Percentiles rank a stretch among this genome's conserved stretches.
Evolutionary conservation across 2,888 invertebrate genomes (phyloP).

Genomic region (Sarcophaga caerulescens): DNA sequence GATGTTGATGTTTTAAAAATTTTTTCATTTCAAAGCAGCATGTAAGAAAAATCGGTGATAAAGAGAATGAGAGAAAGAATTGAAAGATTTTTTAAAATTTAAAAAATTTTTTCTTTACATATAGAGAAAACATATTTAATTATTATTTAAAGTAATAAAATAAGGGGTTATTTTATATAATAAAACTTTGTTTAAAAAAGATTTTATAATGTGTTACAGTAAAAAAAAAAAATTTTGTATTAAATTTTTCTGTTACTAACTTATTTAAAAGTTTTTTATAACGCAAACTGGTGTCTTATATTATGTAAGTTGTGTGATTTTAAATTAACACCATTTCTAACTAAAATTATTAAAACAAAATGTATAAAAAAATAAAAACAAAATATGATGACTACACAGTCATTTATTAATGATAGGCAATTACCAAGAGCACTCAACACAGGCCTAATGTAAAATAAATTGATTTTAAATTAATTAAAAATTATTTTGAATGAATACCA

Average conservation of each 20-base stretch:
- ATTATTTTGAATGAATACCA: too few relatives aligned
- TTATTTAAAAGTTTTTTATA: background rate
- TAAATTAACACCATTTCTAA: constrained; percentile 6
- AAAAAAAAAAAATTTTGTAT: background rate
- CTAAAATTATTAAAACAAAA: background rate
- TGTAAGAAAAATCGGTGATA: constrained; percentile 40
- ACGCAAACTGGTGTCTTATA: constrained; percentile 19
- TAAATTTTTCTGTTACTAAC: background rate
- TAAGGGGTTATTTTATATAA: constrained; percentile 6
- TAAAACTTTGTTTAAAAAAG: background rate
- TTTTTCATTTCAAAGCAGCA: constrained; percentile 65
- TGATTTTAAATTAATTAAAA: too few relatives aligned
- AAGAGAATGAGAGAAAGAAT: constrained; percentile 52
- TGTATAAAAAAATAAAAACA: too few relatives aligned
- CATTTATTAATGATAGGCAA: too few relatives aligned
- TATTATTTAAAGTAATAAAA: constrained; percentile 3
- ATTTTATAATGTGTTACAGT: background rate
- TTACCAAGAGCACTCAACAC: too few relatives aligned
- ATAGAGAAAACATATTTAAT: background rate
- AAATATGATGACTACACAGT: too few relatives aligned
- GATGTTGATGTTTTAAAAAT: constrained; percentile 17
- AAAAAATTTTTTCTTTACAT: background rate
- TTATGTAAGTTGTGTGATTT: background rate
- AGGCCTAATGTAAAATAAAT: too few relatives aligned
- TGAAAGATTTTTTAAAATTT: constrained; percentile 29